phyloP scores from a whole-genome alignment of 2,888 invertebrate genomes.

The Eupithecia abbreviata region DNA sequence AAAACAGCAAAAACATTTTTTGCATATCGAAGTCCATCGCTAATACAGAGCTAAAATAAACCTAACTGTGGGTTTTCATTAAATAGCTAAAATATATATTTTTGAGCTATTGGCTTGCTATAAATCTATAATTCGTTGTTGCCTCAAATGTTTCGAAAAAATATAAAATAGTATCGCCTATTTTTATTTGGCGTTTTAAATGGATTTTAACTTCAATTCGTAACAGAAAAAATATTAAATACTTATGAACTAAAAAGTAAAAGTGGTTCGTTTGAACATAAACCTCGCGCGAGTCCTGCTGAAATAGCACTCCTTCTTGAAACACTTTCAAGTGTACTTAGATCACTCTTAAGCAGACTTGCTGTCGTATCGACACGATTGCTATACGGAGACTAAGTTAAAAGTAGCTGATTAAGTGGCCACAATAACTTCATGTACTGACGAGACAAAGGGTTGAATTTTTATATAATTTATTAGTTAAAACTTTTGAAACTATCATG shows the following conservation, averaged over 20 bases:
- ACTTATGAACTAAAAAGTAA: neutral
- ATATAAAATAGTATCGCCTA: neutral
- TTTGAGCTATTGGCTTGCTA: neutral
- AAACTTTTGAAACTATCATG: too few relatives aligned
- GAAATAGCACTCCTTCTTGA: conserved; percentile 1
- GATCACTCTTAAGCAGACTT: neutral
- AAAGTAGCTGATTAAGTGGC: neutral
- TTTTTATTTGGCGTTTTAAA: neutral
- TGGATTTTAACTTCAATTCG: neutral
- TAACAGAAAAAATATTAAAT: neutral
- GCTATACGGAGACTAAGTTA: neutral
- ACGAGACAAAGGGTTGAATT: neutral
- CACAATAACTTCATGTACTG: neutral
- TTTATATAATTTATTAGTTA: too few relatives aligned
- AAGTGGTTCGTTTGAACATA: neutral
- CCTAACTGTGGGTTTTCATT: neutral
- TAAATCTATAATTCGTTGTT: neutral
- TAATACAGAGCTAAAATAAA: neutral
- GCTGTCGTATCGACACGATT: neutral
- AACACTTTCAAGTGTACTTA: conserved; percentile 7
- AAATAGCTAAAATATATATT: neutral
- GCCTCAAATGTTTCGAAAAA: neutral
- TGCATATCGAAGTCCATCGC: neutral
- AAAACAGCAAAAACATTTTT: neutral
- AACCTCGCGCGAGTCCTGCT: neutral